These are phyloP conservation scores for Forbesichthys agassizii DNA, from an alignment of 2,113 vertebrate species.

Conservation along the genomic window DNA sequence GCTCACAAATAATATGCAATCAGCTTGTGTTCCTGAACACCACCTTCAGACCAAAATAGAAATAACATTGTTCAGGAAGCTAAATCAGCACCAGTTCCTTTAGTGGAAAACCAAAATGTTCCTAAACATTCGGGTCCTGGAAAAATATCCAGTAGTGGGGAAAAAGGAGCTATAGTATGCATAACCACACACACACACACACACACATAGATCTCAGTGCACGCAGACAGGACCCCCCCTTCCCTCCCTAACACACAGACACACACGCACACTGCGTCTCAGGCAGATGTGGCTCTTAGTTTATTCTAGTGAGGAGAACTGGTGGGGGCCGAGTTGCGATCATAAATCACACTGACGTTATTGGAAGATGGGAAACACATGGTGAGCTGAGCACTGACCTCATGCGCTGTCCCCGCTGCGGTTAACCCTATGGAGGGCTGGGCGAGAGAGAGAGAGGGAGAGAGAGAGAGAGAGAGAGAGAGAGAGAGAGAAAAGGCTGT, in stretches of 20 bases:
- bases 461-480: too few relatives aligned
- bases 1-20: too few relatives aligned
- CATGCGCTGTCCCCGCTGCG: slow-evolving; percentile 69
- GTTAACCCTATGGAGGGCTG: slow-evolving; percentile 61
- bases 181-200: not conserved
- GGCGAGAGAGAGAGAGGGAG: not conserved
- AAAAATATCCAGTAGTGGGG: too few relatives aligned
- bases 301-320: slow-evolving; percentile 72
- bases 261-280: slow-evolving; percentile 34
- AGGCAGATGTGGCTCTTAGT: slow-evolving; percentile 54
- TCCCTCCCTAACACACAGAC: slow-evolving; percentile 25
- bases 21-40: too few relatives aligned
- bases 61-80: too few relatives aligned
- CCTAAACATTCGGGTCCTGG: too few relatives aligned
- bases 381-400: slow-evolving; percentile 72
- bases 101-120: too few relatives aligned
- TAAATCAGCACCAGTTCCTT: too few relatives aligned
- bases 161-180: too few relatives aligned
- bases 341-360: slow-evolving; percentile 81
- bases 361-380: slow-evolving; percentile 81
- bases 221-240: not conserved
- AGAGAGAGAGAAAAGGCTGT: too few relatives aligned
- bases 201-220: not conserved
- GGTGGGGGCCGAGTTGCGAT: slow-evolving; percentile 56
- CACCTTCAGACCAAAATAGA: too few relatives aligned